Base-by-base conservation (phyloP, 2,888 invertebrate genomes). In the Drosophila stalkeri region DNA sequence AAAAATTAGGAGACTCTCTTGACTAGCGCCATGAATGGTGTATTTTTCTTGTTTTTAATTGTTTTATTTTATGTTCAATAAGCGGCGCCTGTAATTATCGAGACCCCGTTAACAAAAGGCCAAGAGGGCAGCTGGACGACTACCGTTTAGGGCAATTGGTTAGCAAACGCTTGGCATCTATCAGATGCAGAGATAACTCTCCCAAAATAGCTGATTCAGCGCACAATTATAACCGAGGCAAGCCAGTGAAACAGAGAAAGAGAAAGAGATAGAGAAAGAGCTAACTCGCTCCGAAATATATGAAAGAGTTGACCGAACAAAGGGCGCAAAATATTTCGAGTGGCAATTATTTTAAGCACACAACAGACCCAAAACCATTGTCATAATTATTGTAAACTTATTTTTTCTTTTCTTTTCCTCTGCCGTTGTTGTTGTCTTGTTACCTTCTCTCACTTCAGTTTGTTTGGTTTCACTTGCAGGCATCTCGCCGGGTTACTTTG, bases 401-500 rank as follows among this genome's bases (percentile, higher is more conserved):
- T 67, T 61, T 64, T 62, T 31, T 51, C 46, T 23, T 35, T 33
- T 54, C 51, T 27, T 33, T 43, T 43, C 27, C 18, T 11, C 31
- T 9, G 55, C n/a, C 39, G 47, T 44, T 54, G 43, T 54, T 51
- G 27, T 46, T 37, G 64, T 35, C 57, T 72, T 69, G 47, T 44
- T 51, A 49, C 60, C 62, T 57, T 75, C 60, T 61, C 52, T 71
- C 51, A 68, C 41, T n/a, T 72, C 33, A 60, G 27, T 46, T 56
- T 75, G 57, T 67, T 80, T 61, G 56, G 56, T 62, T 84, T 69
- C 80, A 80, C 66, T 91, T 91, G 73, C 87, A 93, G 93, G 93
- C 80, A 93, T 93, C 77, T 92, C 93, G 82, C 93, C 93, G 75
- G 92, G 93, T 80, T 93, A 93, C 89, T 93, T 93, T 82, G 92